Evolutionary conservation across 2,888 invertebrate species (phyloP).

Genomic region (Linyphia triangularis): DNA sequence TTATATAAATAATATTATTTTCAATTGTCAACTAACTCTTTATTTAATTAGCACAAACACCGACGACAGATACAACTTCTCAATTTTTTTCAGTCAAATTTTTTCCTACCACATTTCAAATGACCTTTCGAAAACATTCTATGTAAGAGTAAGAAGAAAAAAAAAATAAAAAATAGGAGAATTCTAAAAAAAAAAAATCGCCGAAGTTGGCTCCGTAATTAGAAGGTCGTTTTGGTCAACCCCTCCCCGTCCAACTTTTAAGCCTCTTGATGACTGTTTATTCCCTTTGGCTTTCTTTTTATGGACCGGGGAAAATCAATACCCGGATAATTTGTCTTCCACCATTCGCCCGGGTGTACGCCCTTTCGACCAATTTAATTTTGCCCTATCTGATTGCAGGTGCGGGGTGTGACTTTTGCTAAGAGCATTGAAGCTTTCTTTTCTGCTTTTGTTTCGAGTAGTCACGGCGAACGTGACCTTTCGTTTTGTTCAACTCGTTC

Average conservation of each 20-base stretch:
- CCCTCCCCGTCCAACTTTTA: conserved; percentile 51
- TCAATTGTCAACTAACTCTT: no score
- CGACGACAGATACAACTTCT: no score
- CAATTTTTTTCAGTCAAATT: no score
- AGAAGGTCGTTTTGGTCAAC: conserved; percentile 50
- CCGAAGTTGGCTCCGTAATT: conserved; percentile 41
- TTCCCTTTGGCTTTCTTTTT: conserved; percentile 47
- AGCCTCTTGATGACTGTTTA: conserved; percentile 63
- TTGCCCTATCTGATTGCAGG: conserved; percentile 72
- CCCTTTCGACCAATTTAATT: conserved; percentile 73
- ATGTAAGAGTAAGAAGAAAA: conserved; percentile 10
- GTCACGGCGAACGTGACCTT: conserved; percentile 30
- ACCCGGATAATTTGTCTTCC: conserved; percentile 61
- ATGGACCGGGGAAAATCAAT: conserved; percentile 64
- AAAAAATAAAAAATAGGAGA: conserved; percentile 5
- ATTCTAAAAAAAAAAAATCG: no score
- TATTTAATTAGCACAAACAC: no score
- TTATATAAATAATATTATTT: no score
- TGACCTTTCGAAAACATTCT: no score
- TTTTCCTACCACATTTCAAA: no score
- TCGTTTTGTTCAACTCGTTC: no score
- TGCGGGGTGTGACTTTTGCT: conserved; percentile 64
- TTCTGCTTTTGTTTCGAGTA: conserved; percentile 40
- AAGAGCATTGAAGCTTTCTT: conserved; percentile 42
- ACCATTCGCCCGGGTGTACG: conserved; percentile 56